Evolutionary conservation across 2,797 vertebrate species (phyloP).

Genomic region (Dipus sagitta): DNA sequence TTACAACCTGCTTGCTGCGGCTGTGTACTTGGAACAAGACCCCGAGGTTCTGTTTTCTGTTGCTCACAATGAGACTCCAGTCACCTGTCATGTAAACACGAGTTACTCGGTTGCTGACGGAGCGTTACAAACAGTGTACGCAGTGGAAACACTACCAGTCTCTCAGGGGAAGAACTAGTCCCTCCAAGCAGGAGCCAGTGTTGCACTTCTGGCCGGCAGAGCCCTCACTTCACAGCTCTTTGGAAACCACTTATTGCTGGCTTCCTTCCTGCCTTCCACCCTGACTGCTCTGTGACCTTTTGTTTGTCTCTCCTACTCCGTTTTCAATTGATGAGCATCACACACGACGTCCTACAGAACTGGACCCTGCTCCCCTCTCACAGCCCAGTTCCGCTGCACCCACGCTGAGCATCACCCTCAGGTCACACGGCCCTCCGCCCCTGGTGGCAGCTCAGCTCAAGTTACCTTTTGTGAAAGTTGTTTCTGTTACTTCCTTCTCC

Average conservation of each 20-base stretch:
- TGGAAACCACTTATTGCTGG: neutral
- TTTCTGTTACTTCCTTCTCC: neutral
- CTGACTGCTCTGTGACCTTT: neutral
- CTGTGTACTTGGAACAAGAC: conserved; percentile 17
- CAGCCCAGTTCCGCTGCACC: too few relatives aligned
- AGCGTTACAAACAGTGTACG: neutral
- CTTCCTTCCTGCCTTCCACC: neutral
- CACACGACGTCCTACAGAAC: neutral
- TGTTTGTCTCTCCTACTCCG: neutral
- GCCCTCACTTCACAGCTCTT: neutral
- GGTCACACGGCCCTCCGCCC: neutral
- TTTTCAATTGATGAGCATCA: neutral
- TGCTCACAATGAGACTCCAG: neutral
- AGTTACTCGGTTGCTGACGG: neutral
- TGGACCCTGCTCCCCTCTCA: neutral
- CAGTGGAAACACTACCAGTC: neutral
- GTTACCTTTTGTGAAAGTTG: neutral
- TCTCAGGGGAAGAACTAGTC: neutral
- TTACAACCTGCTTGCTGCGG: neutral
- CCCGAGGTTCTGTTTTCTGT: conserved; percentile 47
- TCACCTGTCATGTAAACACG: conserved; percentile 38
- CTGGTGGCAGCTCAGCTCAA: neutral
- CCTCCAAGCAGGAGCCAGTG: neutral
- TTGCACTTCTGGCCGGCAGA: neutral
- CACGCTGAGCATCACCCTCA: neutral